phyloP scores from a whole-genome alignment of 2,797 vertebrate species.

The Mormyrus hasselquistii region DNA sequence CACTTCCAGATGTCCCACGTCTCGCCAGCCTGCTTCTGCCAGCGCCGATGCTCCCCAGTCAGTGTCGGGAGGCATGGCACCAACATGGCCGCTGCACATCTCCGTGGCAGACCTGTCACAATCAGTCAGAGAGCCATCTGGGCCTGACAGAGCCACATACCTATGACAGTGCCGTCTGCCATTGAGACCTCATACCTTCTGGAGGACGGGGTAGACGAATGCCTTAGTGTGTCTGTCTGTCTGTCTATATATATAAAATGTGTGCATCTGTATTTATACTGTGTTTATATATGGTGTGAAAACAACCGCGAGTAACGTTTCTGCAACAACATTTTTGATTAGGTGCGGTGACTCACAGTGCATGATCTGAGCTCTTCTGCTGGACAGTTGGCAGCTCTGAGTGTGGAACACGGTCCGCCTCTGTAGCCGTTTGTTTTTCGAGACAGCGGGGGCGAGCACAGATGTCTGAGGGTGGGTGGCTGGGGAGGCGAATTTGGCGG shows the following conservation, averaged over 20 bases:
- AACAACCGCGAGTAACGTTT: neutral
- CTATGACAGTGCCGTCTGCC: slow-evolving; percentile 15
- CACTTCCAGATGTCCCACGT: neutral
- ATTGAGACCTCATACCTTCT: neutral
- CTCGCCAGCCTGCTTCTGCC: neutral
- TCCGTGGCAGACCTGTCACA: neutral
- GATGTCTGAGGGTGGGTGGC: neutral
- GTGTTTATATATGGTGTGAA: neutral
- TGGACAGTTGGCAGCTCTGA: neutral
- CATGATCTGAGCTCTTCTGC: neutral
- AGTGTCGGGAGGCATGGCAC: neutral
- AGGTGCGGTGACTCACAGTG: neutral
- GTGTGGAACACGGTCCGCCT: neutral
- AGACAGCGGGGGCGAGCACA: neutral
- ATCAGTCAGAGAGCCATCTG: slow-evolving; percentile 15
- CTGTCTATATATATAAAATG: neutral
- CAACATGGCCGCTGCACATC: neutral
- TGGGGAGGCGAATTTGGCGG: neutral
- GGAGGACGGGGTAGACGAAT: neutral
- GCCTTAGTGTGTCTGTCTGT: neutral
- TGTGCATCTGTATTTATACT: neutral
- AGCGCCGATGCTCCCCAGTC: neutral
- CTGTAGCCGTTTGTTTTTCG: neutral
- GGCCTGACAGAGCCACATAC: neutral
- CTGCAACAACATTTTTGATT: slow-evolving; percentile 1